Conservation (phyloP, 2,888 invertebrate species). For the Synanthedon myopaeformis region DNA sequence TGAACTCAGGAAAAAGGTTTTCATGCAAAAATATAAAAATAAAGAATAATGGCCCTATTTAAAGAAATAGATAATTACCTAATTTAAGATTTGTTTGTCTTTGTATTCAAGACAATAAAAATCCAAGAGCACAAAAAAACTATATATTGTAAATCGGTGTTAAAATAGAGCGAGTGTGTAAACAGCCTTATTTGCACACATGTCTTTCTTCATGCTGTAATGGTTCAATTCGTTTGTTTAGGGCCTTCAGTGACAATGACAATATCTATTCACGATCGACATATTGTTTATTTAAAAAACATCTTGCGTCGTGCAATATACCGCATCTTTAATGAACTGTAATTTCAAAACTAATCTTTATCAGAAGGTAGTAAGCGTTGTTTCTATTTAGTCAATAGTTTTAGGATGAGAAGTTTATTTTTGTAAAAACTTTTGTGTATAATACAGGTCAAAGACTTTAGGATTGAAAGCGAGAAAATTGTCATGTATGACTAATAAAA, state of each 20-base stretch:
- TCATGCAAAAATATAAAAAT: no score
- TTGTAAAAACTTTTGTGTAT: slow-evolving; percentile 27
- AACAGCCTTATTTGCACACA: slow-evolving; percentile 14
- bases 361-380: no score
- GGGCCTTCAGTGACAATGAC: slow-evolving; percentile 51
- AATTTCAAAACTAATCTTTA: no score
- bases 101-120: no score
- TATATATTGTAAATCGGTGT: no score
- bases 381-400: no score
- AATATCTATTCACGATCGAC: slow-evolving; percentile 54
- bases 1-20: no score
- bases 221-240: slow-evolving; percentile 34
- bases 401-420: slow-evolving; percentile 1
- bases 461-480: slow-evolving; percentile 22
- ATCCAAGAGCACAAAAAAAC: no score
- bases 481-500: neutral
- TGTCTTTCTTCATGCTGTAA: slow-evolving; percentile 18
- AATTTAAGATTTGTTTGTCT: no score
- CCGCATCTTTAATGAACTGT: no score
- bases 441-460: slow-evolving; percentile 49
- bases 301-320: slow-evolving; percentile 9
- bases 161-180: neutral
- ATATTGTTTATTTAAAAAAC: slow-evolving; percentile 55
- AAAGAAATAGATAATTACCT: no score
- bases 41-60: no score